phyloP scores from a whole-genome alignment of 2,888 invertebrate species.

The Nasonovia ribisnigri region DNA sequence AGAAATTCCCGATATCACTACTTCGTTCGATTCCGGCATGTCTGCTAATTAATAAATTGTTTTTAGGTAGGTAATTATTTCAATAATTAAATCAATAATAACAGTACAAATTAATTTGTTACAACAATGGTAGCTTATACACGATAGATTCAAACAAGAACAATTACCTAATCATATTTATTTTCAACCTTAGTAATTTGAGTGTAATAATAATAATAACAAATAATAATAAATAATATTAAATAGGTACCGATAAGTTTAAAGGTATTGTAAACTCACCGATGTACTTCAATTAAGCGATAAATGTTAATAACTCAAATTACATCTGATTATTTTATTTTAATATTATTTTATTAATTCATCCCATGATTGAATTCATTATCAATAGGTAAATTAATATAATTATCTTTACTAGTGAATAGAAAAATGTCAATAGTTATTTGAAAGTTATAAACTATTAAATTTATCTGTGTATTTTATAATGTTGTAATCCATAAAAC shows the following conservation, averaged over 20 bases:
- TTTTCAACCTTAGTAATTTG: not conserved
- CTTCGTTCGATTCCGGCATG: slow-evolving; percentile 69
- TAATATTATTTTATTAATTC: not conserved
- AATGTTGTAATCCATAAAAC: not conserved
- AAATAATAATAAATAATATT: not conserved
- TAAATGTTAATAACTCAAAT: not conserved
- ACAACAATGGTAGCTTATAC: not conserved
- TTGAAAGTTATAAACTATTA: not conserved
- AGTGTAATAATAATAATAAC: not conserved
- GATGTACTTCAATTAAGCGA: not conserved
- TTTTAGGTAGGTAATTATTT: too few relatives aligned
- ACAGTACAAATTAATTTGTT: not conserved
- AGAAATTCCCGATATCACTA: slow-evolving; percentile 87
- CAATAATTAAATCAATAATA: not conserved
- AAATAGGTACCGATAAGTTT: not conserved
- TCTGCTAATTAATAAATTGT: not conserved
- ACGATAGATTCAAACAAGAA: not conserved
- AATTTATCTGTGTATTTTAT: not conserved
- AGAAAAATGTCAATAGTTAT: not conserved
- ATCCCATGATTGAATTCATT: not conserved
- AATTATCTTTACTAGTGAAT: not conserved
- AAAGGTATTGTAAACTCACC: not conserved
- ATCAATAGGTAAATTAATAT: not conserved
- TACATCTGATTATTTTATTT: not conserved
- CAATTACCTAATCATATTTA: not conserved